Evolutionary conservation across 2,113 vertebrate species (phyloP).

Genomic region (Lepus americanus): DNA sequence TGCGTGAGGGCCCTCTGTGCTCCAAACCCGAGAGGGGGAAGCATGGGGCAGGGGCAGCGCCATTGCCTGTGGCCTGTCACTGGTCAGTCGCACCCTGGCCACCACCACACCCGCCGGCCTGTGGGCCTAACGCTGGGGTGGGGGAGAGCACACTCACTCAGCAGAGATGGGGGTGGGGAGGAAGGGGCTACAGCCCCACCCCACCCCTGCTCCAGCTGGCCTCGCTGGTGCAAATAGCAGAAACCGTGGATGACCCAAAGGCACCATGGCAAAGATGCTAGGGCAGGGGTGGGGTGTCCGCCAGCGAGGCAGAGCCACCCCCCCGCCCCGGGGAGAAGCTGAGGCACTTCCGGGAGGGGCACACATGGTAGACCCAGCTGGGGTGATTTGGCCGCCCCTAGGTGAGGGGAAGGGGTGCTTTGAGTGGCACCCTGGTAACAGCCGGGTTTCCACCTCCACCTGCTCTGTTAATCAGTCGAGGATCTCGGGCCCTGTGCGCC

Average conservation of each 20-base stretch:
- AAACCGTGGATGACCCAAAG: neutral
- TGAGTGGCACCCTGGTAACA: neutral
- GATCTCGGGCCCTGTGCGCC: neutral
- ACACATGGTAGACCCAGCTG: neutral
- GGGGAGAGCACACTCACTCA: neutral
- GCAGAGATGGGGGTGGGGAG: neutral
- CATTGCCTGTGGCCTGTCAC: neutral
- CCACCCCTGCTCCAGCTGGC: too few relatives aligned
- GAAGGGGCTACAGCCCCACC: neutral
- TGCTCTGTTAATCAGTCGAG: neutral
- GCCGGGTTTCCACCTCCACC: neutral
- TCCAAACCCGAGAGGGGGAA: constrained; percentile 2
- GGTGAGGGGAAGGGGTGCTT: neutral
- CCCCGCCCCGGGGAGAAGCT: too few relatives aligned
- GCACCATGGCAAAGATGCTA: neutral
- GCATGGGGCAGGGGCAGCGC: neutral
- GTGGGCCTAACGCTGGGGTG: neutral
- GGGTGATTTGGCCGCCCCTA: neutral
- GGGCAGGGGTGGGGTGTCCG: neutral
- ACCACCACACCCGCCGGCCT: neutral
- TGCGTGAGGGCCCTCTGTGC: constrained; percentile 31
- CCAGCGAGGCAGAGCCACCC: neutral
- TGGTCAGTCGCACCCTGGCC: neutral
- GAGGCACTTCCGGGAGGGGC: fast-evolving
- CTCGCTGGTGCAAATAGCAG: neutral